Evolutionary conservation across 2,113 vertebrate genomes (phyloP), one percentile per base, ranked within the genome.

Genomic region (Tichodroma muraria): DNA sequence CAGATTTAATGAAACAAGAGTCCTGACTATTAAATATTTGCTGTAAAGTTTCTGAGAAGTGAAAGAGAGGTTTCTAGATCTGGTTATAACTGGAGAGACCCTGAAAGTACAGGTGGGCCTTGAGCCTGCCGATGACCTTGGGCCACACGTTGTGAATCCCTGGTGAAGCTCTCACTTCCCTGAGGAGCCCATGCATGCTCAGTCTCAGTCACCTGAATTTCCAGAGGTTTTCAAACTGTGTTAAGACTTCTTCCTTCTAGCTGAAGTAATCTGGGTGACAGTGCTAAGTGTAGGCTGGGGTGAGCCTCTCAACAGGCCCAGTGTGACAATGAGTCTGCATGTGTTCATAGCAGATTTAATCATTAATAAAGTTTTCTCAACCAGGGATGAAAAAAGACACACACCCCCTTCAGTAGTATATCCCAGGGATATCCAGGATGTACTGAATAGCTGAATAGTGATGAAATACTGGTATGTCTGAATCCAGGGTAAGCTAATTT

Each of bases 91-190:
- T 50, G 42, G 27, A 60, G 57, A 20, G 11, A 54, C 11, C 24
- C 15, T 75, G 53, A 54, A 54, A 83, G 30, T 13, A 38, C 20
- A 60, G 52, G 31, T 42, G 13, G 68, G 22, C 23, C 31, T 53
- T 82, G 61, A 73, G 65, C 31, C 61, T 79, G 1, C 23, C 35
- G 35, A 18, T 31, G 68, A 28, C 71, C 38, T 79, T 30, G 11
- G 21, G 15, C n/a, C 38, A 37, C 19, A 21, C 20, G 13, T 2
- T 23, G 18, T 12, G 15, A 5, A 15, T 60, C 40, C 4, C 21
- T 1, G 1, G 37, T 31, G 44, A 61, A 76, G 61, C 47, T 77
- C 37, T 27, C 1, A 0, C 57, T 64, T 50, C 18, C 6, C 33
- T 71, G 44, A 25, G 35, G 52, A 68, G 52, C 53, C n/a, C 15